Base-by-base conservation (phyloP, 2,113 vertebrate genomes). In the Tachysurus fulvidraco region DNA sequence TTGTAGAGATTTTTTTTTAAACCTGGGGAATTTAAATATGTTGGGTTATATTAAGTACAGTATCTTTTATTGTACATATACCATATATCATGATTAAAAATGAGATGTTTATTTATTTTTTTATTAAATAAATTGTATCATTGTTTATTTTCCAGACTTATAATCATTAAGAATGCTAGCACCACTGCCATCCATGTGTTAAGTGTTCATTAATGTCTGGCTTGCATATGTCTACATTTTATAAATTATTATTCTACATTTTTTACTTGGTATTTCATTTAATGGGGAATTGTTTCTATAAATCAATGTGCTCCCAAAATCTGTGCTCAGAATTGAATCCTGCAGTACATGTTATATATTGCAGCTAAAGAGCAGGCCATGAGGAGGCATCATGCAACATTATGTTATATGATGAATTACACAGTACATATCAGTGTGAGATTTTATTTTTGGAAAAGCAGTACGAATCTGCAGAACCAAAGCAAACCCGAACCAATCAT, bases 161-260 rank as follows among this genome's bases (percentile, higher is more conserved):
- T 88, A 92, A 69, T 91, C 89, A 91, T 92, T 88, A 78, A 91
- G 93, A 90, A 95, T 85, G 91, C 92, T 94, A 92, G 91, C 92
- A 89, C 92, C 94, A 95, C 95, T 94, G 94, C 94, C 94, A 94
- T 94, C 89, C 92, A 93, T 91, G 91, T 91, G 30, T 88, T 92
- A 46, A 71, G 57, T 88, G 71, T 87, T 65, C 64, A 41, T 46
- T 87, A 88, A 93, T 90, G 88, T 93, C 90, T 93, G 88, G 93
- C 94, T 93, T 94, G 93, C 91, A 92, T 87, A 92, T 94, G 91
- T 90, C 89, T 94, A 94, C 92, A 93, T 94, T 93, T 92, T 83
- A 93, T 64, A 80, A 76, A 80, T 83, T 92, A 88, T 92, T 83
- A 91, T 94, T 88, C 84, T 92, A 93, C 91, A 60, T 25, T 74